Evolutionary conservation across 2,113 vertebrate genomes (phyloP).

Genomic region (Oryzias celebensis): DNA sequence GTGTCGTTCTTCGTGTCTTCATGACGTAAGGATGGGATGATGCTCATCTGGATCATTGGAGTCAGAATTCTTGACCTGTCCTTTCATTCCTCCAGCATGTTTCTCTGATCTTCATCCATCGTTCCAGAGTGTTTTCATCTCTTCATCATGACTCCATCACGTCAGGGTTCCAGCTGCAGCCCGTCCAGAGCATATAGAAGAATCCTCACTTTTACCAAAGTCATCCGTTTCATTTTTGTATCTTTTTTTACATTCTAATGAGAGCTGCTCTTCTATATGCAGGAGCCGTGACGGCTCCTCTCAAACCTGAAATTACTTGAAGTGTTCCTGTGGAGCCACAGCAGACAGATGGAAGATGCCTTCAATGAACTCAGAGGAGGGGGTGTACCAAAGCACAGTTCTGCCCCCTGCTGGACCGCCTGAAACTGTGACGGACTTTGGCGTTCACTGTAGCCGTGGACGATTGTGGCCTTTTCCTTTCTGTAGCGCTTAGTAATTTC

Average conservation of each 20-base stretch:
- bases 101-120: too few species aligned
- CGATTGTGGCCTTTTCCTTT: slow-evolving; percentile 12
- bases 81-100: background rate
- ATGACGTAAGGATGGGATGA: too few species aligned
- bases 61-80: slow-evolving; percentile 62
- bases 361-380: too few species aligned
- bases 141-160: too few species aligned
- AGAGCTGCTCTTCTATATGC: slow-evolving; percentile 68
- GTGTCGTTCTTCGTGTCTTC: too few species aligned
- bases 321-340: slow-evolving; percentile 33
- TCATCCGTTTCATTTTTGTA: background rate
- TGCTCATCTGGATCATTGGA: slow-evolving; percentile 47
- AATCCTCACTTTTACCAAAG: too few species aligned
- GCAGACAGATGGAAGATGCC: too few species aligned
- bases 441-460: too few species aligned
- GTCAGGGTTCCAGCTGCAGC: slow-evolving; percentile 2
- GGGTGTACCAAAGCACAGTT: too few species aligned
- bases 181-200: slow-evolving; percentile 63
- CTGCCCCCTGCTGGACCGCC: too few species aligned
- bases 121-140: too few species aligned
- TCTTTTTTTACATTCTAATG: slow-evolving; percentile 41
- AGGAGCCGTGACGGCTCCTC: slow-evolving; percentile 39
- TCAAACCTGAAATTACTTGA: slow-evolving; percentile 78
- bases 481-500: slow-evolving; percentile 64
- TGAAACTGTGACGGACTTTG: too few species aligned